Percentiles rank a stretch among this genome's conserved stretches.
Conservation (phyloP, 2,888 invertebrate genomes). For the Monoplex corrugatus region DNA sequence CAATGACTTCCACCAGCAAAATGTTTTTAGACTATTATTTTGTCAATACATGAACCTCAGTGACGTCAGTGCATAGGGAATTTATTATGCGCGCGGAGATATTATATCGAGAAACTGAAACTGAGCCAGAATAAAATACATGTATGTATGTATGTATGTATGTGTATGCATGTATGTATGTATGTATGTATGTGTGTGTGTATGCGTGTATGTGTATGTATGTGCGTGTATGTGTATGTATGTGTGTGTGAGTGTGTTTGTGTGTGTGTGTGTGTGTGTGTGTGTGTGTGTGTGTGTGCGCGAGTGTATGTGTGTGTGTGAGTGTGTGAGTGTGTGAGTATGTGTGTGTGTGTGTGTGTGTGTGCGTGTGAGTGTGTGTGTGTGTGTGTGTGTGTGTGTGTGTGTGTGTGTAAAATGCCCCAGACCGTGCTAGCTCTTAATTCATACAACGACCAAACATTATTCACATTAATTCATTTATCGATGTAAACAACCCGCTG, state of each 20-base stretch:
- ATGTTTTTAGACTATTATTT: too few relatives aligned
- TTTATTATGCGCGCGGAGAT: too few relatives aligned
- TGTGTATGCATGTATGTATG: neutral
- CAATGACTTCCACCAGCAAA: too few relatives aligned
- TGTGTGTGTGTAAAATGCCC: neutral
- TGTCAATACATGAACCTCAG: too few relatives aligned
- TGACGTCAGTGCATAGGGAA: too few relatives aligned
- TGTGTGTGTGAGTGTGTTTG: neutral
- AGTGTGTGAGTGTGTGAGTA: neutral
- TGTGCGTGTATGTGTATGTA: neutral
- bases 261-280: neutral
- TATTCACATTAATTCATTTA: too few relatives aligned
- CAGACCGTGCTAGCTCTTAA: too few relatives aligned
- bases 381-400: constrained; percentile 19
- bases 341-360: neutral
- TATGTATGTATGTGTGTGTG: neutral
- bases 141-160: neutral
- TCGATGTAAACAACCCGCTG: too few relatives aligned
- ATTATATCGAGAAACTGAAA: too few relatives aligned
- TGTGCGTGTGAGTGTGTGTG: constrained; percentile 23
- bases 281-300: too few relatives aligned
- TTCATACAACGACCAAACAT: too few relatives aligned
- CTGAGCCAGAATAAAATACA: neutral
- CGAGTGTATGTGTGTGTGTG: neutral
- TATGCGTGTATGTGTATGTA: neutral